Evolutionary conservation across 2,888 invertebrate species (phyloP), one percentile per base, ranked within the genome.

Genomic region (Dendrolimus pini): DNA sequence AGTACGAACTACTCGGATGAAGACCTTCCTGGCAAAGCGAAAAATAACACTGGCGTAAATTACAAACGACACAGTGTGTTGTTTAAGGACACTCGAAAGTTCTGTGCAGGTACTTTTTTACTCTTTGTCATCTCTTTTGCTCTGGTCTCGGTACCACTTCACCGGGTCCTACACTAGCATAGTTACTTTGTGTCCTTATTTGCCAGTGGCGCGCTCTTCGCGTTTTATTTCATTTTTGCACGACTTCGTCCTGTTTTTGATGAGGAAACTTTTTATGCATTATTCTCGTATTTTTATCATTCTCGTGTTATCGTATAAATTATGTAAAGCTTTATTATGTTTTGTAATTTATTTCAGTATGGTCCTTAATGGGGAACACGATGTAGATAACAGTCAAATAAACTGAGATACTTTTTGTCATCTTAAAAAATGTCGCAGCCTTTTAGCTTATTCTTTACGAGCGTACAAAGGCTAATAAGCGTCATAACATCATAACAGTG

Each of bases 21-120:
- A 47, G 9, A 10, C 47, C 30, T 61, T 57, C 53, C 7, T 57
- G n/a, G 55, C 57, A 59, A 62, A 69, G 63, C 58, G 62, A 67
- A 62, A 66, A 64, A 62, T 64, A 59, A 60, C 61, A 63, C 57
- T 61, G 54, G 58, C 56, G 55, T 61, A 59, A 62, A 72, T 67
- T 65, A 65, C 74, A 71, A 69, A 68, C 64, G 65, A 62, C 64
- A 65, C 68, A 61, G 66, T 62, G 69, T 70, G 70, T 70, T 78
- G 79, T 68, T 70, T 70, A 81, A 82, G 83, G 83, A 84, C 78
- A 64, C 77, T 82, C 76, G 64, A 75, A 78, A 71, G 74, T 65
- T 64, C 66, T 67, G 65, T 61, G 62, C 60, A 63, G 61, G 65
- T 70, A 72, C 71, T 71, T 69, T 69, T 68, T 66, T 60, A 62